Percentiles rank a stretch among this genome's conserved stretches.
These are phyloP conservation scores for Pantherophis alleghaniensis DNA, from an alignment of 2,797 vertebrate genomes.

Conservation along the genomic window DNA sequence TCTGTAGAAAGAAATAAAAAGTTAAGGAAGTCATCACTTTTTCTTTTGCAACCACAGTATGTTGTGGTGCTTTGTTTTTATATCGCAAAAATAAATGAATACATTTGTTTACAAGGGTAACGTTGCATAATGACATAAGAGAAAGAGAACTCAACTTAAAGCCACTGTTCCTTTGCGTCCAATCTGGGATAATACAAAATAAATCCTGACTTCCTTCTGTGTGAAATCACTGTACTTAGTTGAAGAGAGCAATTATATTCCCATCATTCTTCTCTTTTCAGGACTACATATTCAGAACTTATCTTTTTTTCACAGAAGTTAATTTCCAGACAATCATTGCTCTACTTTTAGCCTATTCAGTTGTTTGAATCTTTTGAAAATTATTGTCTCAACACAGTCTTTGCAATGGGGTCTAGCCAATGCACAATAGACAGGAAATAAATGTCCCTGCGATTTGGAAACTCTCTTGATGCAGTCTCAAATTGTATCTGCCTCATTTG, in stretches of 20 bases:
- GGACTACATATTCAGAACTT: neutral
- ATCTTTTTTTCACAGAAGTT: neutral
- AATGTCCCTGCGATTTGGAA: neutral
- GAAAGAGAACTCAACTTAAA: conserved; percentile 41
- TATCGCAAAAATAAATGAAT: conserved; percentile 63
- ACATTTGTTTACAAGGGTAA: conserved; percentile 48
- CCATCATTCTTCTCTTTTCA: neutral
- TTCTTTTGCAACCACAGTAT: conserved; percentile 59
- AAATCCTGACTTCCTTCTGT: neutral
- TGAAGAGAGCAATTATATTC: neutral
- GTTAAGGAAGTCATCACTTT: conserved; percentile 50
- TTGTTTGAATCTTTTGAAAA: neutral
- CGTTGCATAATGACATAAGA: conserved; percentile 31
- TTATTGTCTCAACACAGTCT: neutral
- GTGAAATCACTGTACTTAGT: neutral
- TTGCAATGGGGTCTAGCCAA: neutral
- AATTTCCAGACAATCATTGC: neutral
- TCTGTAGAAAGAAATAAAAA: conserved; percentile 36
- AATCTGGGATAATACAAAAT: neutral
- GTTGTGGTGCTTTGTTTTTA: conserved; percentile 58
- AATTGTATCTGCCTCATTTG: neutral
- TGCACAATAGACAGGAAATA: neutral
- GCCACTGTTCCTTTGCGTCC: neutral
- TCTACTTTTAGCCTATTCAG: neutral
- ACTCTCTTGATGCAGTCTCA: neutral